Evolutionary conservation across 1,140 invertebrate species (phyloP).

Genomic region (Drosophila bocqueti): DNA sequence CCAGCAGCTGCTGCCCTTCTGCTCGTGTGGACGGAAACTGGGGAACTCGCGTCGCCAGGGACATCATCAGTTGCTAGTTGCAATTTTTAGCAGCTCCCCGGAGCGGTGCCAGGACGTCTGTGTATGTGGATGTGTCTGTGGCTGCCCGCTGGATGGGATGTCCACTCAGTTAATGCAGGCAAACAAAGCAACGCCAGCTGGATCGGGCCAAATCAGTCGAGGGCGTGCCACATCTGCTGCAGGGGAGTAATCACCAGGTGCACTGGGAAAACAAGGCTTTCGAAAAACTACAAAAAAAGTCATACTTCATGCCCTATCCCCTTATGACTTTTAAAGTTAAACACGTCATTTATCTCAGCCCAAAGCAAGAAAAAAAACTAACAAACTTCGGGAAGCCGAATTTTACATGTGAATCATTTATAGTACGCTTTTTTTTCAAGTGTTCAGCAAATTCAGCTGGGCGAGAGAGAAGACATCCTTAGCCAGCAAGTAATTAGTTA

Average conservation of each 20-base stretch:
- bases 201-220: constrained; percentile 21
- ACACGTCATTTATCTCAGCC: too few relatives aligned
- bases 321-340: neutral
- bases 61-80: constrained; percentile 73
- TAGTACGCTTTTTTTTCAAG: neutral
- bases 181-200: constrained; percentile 66
- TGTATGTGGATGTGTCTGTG: constrained; percentile 28
- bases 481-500: constrained; percentile 72
- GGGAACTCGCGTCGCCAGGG: constrained; percentile 52
- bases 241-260: constrained; percentile 65
- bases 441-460: constrained; percentile 12
- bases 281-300: neutral
- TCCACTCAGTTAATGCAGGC: constrained; percentile 71
- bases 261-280: constrained; percentile 14
- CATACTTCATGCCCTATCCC: neutral
- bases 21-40: constrained; percentile 27
- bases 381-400: neutral
- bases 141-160: constrained; percentile 38
- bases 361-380: neutral
- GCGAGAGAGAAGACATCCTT: constrained; percentile 13
- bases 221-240: constrained; percentile 49
- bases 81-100: constrained; percentile 59
- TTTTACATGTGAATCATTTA: neutral
- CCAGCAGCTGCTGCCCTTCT: constrained; percentile 58
- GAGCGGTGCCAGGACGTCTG: constrained; percentile 15